Evolutionary conservation across 1,140 invertebrate species (phyloP).

Genomic region (Penaeus indicus): DNA sequence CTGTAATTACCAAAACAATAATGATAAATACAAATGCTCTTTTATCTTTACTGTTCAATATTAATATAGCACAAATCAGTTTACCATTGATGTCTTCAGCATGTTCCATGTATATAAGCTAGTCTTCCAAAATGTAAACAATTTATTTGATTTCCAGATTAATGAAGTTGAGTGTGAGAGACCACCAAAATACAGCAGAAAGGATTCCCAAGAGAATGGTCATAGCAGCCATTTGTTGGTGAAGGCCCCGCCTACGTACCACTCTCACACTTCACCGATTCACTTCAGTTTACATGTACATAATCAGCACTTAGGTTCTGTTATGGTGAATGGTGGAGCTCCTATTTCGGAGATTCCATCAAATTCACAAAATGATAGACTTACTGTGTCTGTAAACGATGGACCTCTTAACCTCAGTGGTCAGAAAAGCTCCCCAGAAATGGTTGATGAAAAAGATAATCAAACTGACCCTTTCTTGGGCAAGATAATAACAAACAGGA

Average conservation of each 20-base stretch:
- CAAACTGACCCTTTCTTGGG: slow-evolving; percentile 42
- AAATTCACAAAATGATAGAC: too few relatives aligned
- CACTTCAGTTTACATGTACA: slow-evolving; percentile 31
- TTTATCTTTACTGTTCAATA: too few relatives aligned
- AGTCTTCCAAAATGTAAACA: too few relatives aligned
- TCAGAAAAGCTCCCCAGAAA: neutral
- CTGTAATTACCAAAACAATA: too few relatives aligned
- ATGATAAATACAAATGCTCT: too few relatives aligned
- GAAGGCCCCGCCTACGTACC: slow-evolving; percentile 24
- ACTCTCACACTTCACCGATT: neutral
- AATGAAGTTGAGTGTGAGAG: too few relatives aligned
- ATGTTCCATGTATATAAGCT: too few relatives aligned
- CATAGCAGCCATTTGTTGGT: slow-evolving; percentile 31
- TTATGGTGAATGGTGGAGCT: slow-evolving; percentile 26
- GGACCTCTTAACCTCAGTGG: slow-evolving; percentile 34
- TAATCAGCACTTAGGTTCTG: slow-evolving; percentile 29
- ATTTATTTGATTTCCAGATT: too few relatives aligned
- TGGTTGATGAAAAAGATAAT: neutral
- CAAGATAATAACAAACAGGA: slow-evolving; percentile 47
- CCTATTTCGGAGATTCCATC: neutral
- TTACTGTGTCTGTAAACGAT: neutral
- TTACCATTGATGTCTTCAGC: too few relatives aligned
- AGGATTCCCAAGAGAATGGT: neutral
- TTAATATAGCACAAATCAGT: too few relatives aligned
- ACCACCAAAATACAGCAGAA: neutral